A percentile compares a stretch with the other conserved stretches of the same genome.
phyloP scores from a whole-genome alignment of 2,797 vertebrate species.

The Scolopax bukidnonensis region DNA sequence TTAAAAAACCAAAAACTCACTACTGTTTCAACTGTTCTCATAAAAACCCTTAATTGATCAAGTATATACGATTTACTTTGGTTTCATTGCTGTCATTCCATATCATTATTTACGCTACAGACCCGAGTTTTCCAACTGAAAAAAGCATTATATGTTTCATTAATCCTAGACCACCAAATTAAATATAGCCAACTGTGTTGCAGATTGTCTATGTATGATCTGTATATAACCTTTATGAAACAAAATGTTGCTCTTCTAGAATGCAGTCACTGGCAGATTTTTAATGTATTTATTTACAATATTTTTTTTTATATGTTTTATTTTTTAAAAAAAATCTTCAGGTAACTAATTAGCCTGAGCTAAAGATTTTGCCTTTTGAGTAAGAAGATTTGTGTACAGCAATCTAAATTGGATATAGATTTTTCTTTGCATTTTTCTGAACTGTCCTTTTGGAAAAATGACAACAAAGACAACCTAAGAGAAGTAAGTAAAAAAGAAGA shows the following conservation, averaged over 20 bases:
- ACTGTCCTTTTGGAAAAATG: background rate
- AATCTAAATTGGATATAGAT: background rate
- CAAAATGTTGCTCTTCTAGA: background rate
- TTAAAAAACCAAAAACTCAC: rapidly evolving
- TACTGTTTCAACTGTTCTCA: background rate
- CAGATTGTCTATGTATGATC: background rate
- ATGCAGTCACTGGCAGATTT: background rate
- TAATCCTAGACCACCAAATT: background rate
- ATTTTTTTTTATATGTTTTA: background rate
- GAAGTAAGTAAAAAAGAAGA: background rate
- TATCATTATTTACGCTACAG: background rate
- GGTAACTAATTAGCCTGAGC: background rate
- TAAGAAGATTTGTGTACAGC: background rate
- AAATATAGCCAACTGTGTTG: background rate
- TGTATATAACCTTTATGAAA: background rate
- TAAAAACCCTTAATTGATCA: background rate
- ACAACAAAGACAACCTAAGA: background rate
- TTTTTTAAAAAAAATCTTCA: background rate
- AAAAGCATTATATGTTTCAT: background rate
- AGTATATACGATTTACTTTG: background rate
- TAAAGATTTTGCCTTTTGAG: background rate
- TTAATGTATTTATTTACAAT: background rate
- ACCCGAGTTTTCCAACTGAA: background rate
- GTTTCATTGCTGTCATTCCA: background rate
- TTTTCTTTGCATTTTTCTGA: background rate